These are phyloP conservation scores for Circaetus gallicus DNA, from an alignment of 2,113 vertebrate species.

Conservation along the genomic window DNA sequence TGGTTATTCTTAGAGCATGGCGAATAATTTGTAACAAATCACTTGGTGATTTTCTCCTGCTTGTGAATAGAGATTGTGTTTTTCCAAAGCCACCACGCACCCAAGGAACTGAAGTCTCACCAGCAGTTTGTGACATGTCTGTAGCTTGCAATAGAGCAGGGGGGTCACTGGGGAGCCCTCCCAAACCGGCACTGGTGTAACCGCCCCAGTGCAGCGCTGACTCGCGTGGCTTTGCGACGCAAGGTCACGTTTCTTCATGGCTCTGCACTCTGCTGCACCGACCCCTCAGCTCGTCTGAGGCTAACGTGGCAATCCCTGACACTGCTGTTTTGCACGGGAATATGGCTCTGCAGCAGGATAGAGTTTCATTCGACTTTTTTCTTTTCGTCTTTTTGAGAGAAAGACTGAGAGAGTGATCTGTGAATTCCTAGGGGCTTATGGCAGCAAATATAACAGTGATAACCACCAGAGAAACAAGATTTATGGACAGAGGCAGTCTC, in stretches of 20 bases:
- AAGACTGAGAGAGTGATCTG: background rate
- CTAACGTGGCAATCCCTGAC: fast-evolving
- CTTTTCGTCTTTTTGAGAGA: background rate
- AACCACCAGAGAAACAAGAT: background rate
- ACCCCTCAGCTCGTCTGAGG: background rate
- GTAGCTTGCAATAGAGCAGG: background rate
- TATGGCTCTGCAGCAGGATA: background rate
- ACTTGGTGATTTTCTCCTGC: slow-evolving; percentile 19
- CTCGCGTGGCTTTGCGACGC: fast-evolving
- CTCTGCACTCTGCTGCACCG: too few species aligned
- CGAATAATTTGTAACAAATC: slow-evolving; percentile 49
- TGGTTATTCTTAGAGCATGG: slow-evolving; percentile 5
- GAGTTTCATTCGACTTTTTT: background rate
- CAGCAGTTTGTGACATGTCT: background rate
- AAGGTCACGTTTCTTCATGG: background rate
- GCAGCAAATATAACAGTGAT: background rate
- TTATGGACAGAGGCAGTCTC: background rate
- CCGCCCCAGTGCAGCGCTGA: fast-evolving
- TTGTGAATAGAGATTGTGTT: background rate
- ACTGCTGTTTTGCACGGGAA: background rate
- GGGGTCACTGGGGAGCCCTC: background rate
- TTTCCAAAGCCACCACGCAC: background rate
- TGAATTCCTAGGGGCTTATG: background rate
- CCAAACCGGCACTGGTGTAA: background rate
- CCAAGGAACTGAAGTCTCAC: background rate